Percentiles rank a stretch among this genome's conserved stretches.
Evolutionary conservation across 1,140 invertebrate species (phyloP).

Genomic region (Rhizoglyphus robini): DNA sequence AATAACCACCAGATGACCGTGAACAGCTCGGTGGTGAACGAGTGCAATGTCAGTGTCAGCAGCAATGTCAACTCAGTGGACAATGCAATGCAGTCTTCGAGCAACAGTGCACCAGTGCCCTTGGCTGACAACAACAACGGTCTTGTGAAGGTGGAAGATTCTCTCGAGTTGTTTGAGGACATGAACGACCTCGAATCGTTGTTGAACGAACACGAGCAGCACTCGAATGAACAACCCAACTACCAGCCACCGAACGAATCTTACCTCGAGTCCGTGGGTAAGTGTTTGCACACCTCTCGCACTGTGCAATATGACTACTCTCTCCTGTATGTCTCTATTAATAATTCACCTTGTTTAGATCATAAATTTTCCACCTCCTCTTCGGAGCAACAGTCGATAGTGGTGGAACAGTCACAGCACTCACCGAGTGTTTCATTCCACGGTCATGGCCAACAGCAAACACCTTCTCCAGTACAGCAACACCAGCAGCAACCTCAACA

Average conservation of each 20-base stretch:
- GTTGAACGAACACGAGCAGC: neutral
- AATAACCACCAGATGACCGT: neutral
- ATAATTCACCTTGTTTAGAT: neutral
- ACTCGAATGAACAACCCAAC: too few relatives aligned
- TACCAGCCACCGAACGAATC: too few relatives aligned
- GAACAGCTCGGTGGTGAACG: neutral
- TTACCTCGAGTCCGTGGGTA: too few relatives aligned
- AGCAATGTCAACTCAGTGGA: too few relatives aligned
- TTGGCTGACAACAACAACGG: too few relatives aligned
- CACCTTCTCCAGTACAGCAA: neutral
- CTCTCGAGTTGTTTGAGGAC: neutral
- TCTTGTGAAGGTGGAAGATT: neutral
- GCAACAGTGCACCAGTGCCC: too few relatives aligned
- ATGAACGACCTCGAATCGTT: neutral
- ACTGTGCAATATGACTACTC: too few relatives aligned
- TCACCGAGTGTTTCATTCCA: neutral
- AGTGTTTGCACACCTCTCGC: too few relatives aligned
- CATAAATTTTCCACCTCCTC: neutral
- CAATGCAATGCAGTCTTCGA: too few relatives aligned
- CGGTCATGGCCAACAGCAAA: neutral
- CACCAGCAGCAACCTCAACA: conserved; percentile 2
- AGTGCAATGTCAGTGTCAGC: neutral
- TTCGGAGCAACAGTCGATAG: neutral
- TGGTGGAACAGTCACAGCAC: neutral
- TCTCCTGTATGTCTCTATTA: too few relatives aligned